These are phyloP conservation scores for Cydia fagiglandana DNA, from an alignment of 1,140 invertebrate species.

Conservation along the genomic window DNA sequence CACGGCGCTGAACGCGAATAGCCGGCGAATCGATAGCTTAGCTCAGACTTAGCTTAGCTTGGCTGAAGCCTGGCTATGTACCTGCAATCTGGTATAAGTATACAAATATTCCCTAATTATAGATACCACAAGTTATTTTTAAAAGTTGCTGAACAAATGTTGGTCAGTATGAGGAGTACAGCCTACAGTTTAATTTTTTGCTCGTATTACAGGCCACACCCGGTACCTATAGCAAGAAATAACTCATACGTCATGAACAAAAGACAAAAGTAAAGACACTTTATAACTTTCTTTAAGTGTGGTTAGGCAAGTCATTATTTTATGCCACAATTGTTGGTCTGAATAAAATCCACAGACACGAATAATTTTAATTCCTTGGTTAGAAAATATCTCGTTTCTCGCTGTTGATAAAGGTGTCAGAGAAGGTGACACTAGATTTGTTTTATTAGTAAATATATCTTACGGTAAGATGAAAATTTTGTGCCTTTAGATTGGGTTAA, in stretches of 20 bases:
- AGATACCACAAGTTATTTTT: too few species aligned
- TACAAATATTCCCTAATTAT: too few species aligned
- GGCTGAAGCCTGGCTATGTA: background rate
- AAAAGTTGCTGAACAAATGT: too few species aligned
- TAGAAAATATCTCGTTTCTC: background rate
- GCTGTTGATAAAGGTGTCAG: background rate
- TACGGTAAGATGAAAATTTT: background rate
- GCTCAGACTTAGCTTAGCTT: background rate
- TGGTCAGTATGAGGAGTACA: too few species aligned
- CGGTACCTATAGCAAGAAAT: too few species aligned
- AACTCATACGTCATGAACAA: too few species aligned
- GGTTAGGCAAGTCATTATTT: background rate
- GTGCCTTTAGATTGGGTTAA: background rate
- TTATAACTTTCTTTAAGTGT: too few species aligned
- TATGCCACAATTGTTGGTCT: too few species aligned
- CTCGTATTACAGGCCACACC: too few species aligned
- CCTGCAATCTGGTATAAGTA: too few species aligned
- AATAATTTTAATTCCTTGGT: background rate
- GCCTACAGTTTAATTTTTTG: too few species aligned
- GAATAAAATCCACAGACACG: background rate
- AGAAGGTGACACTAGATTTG: background rate
- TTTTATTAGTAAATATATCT: background rate
- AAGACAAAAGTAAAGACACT: too few species aligned
- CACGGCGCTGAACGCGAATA: background rate
- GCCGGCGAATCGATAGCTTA: constrained; percentile 1